Evolutionary conservation across 1,140 invertebrate genomes (phyloP), one percentile per base, ranked within the genome.

Genomic region (Maniola jurtina): DNA sequence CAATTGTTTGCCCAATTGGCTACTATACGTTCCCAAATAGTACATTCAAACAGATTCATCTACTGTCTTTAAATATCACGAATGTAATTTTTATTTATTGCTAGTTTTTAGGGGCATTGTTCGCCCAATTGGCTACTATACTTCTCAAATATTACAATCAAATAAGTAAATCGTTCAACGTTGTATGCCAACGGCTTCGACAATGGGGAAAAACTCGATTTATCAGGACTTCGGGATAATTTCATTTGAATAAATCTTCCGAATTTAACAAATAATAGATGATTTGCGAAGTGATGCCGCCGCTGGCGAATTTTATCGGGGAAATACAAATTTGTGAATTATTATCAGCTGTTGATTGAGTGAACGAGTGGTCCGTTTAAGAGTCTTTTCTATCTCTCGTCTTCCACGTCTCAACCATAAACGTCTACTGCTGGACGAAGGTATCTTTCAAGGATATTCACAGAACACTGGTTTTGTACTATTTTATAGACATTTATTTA

Each of bases 181-280:
- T 68, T 57, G 54, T 25, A 56, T 63, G 59, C 15, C 54, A 48
- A 63, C n/a, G 33, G 42, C 42, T 62, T 58, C 59, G 33, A 14
- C 58, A 47, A 57, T 56, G 47, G 63, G 66, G 61, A 58, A 62
- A 50, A 16, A 50, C 36, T 35, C 66, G 36, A 68, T 68, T 54
- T 57, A 68, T 68, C 66, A 63, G 61, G 42, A 61, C 55, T 63
- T 58, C 11, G 16, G 45, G 47, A 61, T 48, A 47, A 52, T 68
- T 63, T 68, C 38, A 38, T 61, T 67, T 52, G 66, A 68, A 61
- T 61, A 61, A 62, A 68, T 63, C 42, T 59, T 58, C 16, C 33
- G 54, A 68, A 62, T 63, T 68, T 52, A 56, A 58, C 61, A 63
- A 63, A 68, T 63, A 61, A 52, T 61, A 58, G 34, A 59, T 40